Conservation (phyloP, 2,888 invertebrate species). For the Nemoura dubitans region DNA sequence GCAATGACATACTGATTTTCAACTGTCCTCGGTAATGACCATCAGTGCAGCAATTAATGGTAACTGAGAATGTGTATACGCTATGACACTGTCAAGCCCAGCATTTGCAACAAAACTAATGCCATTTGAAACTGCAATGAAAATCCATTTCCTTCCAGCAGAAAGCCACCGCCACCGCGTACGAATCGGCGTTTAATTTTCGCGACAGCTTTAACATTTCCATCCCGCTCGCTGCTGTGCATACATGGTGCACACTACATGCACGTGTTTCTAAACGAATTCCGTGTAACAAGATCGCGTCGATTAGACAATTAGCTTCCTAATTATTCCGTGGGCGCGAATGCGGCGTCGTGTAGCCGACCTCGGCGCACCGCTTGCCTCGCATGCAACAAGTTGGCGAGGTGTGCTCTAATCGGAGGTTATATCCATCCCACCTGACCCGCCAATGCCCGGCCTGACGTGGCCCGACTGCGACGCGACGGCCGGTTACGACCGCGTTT, state of each 20-base stretch:
- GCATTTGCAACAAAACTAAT: too few relatives aligned
- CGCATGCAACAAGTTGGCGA: slow-evolving; percentile 20
- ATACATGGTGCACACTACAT: background rate
- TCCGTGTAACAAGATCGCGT: background rate
- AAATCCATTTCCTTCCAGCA: background rate
- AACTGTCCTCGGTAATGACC: too few relatives aligned
- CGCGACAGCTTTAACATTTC: background rate
- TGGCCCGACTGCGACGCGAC: background rate
- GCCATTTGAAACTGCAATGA: too few relatives aligned
- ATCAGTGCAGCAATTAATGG: too few relatives aligned
- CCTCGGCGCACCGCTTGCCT: background rate
- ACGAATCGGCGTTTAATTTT: background rate
- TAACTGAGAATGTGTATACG: too few relatives aligned
- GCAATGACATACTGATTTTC: too few relatives aligned
- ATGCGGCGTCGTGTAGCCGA: too few relatives aligned
- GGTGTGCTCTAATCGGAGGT: background rate
- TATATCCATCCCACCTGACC: slow-evolving; percentile 1
- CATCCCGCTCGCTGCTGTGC: background rate
- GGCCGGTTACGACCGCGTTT: background rate
- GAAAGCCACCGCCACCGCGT: background rate
- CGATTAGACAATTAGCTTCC: slow-evolving; percentile 7
- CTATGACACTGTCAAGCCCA: too few relatives aligned
- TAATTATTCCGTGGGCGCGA: background rate
- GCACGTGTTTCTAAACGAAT: background rate
- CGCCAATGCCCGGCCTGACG: background rate